Evolutionary conservation across 2,113 vertebrate genomes (phyloP).

Genomic region (Leiothrix lutea): DNA sequence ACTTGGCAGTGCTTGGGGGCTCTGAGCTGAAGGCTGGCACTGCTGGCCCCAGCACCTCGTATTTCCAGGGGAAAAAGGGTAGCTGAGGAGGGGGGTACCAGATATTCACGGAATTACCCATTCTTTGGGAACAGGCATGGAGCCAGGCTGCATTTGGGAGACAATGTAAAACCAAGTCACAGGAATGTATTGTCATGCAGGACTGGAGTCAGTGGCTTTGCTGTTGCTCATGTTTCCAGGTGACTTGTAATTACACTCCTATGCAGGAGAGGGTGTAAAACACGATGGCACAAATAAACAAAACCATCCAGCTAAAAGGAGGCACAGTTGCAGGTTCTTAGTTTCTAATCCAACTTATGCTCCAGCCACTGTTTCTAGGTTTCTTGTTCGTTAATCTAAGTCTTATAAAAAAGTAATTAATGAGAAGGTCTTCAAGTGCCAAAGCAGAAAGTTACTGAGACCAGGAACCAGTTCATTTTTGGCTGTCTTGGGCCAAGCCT

Average conservation of each 20-base stretch:
- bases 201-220: not conserved
- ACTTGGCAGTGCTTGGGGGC: not conserved
- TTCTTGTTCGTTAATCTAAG: not conserved
- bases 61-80: not conserved
- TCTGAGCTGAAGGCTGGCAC: not conserved
- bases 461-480: not conserved
- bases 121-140: not conserved
- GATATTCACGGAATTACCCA: not conserved
- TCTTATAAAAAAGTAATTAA: not conserved
- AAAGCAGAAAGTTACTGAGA: not conserved
- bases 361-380: not conserved
- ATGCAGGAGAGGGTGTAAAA: not conserved
- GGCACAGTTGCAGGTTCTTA: not conserved
- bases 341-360: not conserved
- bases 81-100: not conserved
- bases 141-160: not conserved
- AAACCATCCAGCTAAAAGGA: not conserved
- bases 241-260: constrained; percentile 23
- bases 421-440: not conserved
- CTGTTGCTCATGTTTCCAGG: not conserved
- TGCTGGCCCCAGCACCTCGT: not conserved
- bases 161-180: not conserved
- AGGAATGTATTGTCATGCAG: not conserved
- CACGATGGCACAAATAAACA: not conserved
- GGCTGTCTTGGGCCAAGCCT: not conserved